These are phyloP conservation scores for Pelodytes ibericus DNA, from an alignment of 2,797 vertebrate genomes.

Conservation along the genomic window DNA sequence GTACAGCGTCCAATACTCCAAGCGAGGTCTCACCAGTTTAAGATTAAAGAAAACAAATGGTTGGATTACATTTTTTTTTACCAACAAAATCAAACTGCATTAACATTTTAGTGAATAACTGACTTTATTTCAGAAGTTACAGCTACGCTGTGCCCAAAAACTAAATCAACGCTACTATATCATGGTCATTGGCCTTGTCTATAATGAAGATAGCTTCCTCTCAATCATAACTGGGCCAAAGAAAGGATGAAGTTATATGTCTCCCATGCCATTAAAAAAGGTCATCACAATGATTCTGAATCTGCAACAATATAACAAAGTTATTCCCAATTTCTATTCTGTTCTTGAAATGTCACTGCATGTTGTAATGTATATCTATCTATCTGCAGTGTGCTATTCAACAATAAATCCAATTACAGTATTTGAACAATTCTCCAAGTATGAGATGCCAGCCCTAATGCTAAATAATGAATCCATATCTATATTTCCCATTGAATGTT, in stretches of 20 bases:
- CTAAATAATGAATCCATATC: too few relatives aligned
- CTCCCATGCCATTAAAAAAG: neutral
- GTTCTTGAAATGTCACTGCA: neutral
- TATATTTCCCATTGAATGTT: too few relatives aligned
- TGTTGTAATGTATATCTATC: neutral
- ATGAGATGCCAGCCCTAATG: neutral
- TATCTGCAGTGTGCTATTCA: neutral
- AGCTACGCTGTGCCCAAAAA: neutral
- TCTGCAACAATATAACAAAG: neutral
- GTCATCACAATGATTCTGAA: neutral
- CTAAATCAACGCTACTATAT: neutral
- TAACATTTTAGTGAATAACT: slow-evolving; percentile 6
- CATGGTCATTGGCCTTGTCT: neutral
- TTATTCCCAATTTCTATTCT: neutral
- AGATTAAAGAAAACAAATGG: neutral
- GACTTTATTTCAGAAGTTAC: neutral
- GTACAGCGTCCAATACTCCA: too few relatives aligned
- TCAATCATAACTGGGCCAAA: neutral
- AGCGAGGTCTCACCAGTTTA: too few relatives aligned
- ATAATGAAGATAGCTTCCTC: neutral
- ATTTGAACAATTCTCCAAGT: neutral
- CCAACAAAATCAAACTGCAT: neutral
- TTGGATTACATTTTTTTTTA: too few relatives aligned
- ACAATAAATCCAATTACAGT: neutral
- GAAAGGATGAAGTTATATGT: neutral